Percentiles rank a stretch among this genome's conserved stretches.
phyloP scores from a whole-genome alignment of 2,797 vertebrate genomes.

The Buceros bicornis region DNA sequence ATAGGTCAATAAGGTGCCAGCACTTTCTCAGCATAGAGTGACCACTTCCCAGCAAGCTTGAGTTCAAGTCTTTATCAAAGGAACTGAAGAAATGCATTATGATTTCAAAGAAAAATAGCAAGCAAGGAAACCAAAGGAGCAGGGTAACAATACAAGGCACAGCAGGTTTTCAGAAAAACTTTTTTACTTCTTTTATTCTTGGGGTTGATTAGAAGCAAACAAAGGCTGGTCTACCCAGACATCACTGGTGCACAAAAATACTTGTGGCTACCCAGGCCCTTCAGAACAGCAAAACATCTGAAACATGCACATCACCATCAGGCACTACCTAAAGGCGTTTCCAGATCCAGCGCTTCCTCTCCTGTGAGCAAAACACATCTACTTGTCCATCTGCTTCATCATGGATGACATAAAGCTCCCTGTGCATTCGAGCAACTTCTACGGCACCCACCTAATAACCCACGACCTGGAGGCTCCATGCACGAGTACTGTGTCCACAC shows the following conservation, averaged over 20 bases:
- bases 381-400: not conserved
- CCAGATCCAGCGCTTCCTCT: not conserved
- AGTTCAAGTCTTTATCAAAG: slow-evolving; percentile 67
- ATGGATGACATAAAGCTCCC: not conserved
- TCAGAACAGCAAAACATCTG: not conserved
- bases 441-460: not conserved
- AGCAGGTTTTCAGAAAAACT: slow-evolving; percentile 29
- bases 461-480: not conserved
- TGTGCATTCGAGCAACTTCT: not conserved
- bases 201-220: not conserved
- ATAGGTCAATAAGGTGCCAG: slow-evolving; percentile 49
- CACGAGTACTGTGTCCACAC: rapidly evolving
- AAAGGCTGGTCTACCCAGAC: not conserved
- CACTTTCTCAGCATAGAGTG: slow-evolving; percentile 29
- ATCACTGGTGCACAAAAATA: not conserved
- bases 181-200: not conserved
- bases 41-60: slow-evolving; percentile 43
- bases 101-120: slow-evolving; percentile 68
- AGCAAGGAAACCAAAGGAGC: slow-evolving; percentile 55
- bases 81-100: slow-evolving; percentile 59
- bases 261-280: not conserved
- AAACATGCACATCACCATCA: not conserved
- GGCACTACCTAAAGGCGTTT: not conserved
- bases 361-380: not conserved
- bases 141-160: slow-evolving; percentile 14